phyloP scores from a whole-genome alignment of 1,140 invertebrate species.

The Orius insidiosus region DNA sequence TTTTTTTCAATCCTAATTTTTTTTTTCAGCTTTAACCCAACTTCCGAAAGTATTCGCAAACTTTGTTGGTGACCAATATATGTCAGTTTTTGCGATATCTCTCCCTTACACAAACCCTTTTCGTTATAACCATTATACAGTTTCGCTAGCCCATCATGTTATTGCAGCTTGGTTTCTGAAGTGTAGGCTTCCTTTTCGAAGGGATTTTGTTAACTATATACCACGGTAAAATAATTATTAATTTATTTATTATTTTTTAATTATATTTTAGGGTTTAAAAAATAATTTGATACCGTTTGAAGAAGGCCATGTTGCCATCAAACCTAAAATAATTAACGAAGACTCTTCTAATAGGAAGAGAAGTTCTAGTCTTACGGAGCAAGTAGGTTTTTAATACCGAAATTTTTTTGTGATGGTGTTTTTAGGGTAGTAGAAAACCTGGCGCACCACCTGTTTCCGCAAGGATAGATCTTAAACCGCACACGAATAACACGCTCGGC shows the following conservation, averaged over 20 bases:
- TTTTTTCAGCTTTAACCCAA: constrained; percentile 68
- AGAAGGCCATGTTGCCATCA: constrained; percentile 40
- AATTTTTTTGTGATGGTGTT: constrained; percentile 1
- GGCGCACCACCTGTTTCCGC: constrained; percentile 33
- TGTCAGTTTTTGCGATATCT: constrained; percentile 88
- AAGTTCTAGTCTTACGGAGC: constrained; percentile 67
- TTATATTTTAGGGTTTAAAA: constrained; percentile 40
- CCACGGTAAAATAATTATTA: constrained; percentile 53
- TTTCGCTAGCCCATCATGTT: constrained; percentile 86
- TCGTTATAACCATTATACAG: constrained; percentile 89
- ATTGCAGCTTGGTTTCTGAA: constrained; percentile 95
- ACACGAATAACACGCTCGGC: constrained; percentile 40
- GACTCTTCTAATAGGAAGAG: constrained; percentile 72
- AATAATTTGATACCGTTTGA: constrained; percentile 69
- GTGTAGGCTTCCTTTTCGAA: constrained; percentile 68
- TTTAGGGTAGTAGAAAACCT: constrained; percentile 33
- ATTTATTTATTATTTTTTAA: not conserved
- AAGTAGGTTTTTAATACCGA: constrained; percentile 27
- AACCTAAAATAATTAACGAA: constrained; percentile 46
- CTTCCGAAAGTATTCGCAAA: constrained; percentile 69
- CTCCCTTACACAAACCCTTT: constrained; percentile 91
- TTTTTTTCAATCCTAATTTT: not conserved
- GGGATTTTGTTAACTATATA: constrained; percentile 78
- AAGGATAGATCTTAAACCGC: constrained; percentile 32
- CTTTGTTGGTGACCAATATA: constrained; percentile 75